Percentiles rank a stretch among this genome's conserved stretches.
phyloP scores from a whole-genome alignment of 2,113 vertebrate genomes.

The Sakesphorus luctuosus region DNA sequence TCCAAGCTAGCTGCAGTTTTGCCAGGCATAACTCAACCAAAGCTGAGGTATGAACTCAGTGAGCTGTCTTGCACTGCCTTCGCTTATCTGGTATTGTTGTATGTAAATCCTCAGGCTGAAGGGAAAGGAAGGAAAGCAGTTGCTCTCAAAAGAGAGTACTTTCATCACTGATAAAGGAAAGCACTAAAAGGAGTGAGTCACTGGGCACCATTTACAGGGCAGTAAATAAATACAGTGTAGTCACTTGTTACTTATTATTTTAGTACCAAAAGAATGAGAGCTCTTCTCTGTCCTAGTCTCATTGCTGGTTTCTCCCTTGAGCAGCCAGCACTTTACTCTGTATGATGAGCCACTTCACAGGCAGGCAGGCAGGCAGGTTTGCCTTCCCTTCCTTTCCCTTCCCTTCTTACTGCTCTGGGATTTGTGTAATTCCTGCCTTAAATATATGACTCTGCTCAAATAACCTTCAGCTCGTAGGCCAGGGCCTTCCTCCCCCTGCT shows the following conservation, averaged over 20 bases:
- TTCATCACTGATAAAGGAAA: neutral
- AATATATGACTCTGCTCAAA: constrained; percentile 19
- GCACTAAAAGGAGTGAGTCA: neutral
- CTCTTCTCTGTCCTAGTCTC: neutral
- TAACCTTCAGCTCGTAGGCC: constrained; percentile 14
- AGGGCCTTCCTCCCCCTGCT: constrained; percentile 29
- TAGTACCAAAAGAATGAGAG: neutral
- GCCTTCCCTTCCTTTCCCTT: neutral
- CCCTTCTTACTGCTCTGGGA: neutral
- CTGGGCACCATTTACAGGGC: neutral
- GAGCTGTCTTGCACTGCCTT: neutral
- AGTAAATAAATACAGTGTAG: neutral
- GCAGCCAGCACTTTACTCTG: neutral
- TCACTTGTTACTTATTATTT: neutral
- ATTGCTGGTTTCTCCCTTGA: neutral
- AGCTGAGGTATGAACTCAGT: neutral
- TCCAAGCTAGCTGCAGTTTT: neutral
- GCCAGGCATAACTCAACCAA: neutral
- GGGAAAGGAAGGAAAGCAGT: neutral
- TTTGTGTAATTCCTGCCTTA: neutral
- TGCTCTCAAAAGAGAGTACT: neutral
- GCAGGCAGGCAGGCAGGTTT: neutral
- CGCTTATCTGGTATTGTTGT: neutral
- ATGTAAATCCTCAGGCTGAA: constrained; percentile 1
- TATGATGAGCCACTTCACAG: neutral